A percentile compares a stretch with the other conserved stretches of the same genome.
Conservation (phyloP, 2,113 vertebrate species). For the Baryphthengus martii region DNA sequence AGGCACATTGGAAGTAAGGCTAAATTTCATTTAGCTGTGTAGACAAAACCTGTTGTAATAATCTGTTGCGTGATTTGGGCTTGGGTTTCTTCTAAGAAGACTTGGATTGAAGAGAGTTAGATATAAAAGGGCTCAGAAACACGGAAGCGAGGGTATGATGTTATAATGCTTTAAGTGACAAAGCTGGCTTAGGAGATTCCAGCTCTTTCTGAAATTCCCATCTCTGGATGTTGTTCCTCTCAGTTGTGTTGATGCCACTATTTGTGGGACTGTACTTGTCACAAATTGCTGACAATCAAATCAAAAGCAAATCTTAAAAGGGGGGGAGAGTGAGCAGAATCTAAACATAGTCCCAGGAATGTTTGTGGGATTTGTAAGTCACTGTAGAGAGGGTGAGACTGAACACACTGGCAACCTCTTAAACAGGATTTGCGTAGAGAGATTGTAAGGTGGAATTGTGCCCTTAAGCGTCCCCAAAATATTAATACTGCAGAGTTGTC, state of each 20-base stretch:
- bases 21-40: background rate
- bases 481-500: background rate
- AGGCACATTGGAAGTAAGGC: background rate
- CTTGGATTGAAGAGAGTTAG: background rate
- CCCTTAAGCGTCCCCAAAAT: background rate
- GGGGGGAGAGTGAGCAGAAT: background rate
- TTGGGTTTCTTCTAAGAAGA: background rate
- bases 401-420: background rate
- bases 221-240: background rate
- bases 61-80: background rate
- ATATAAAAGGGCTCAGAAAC: background rate
- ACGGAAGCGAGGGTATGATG: background rate
- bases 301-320: background rate
- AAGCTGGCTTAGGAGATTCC: background rate
- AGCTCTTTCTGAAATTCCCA: background rate
- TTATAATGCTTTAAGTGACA: background rate
- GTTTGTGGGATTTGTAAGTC: background rate
- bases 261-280: background rate
- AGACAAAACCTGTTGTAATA: background rate
- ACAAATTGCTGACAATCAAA: background rate
- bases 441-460: background rate
- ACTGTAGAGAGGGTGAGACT: background rate
- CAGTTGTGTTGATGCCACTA: background rate
- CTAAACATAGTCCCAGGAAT: background rate
- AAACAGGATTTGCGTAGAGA: background rate